Percentiles rank a stretch among this genome's conserved stretches.
phyloP scores from a whole-genome alignment of 2,888 invertebrate species.

The Drosophila mettleri region DNA sequence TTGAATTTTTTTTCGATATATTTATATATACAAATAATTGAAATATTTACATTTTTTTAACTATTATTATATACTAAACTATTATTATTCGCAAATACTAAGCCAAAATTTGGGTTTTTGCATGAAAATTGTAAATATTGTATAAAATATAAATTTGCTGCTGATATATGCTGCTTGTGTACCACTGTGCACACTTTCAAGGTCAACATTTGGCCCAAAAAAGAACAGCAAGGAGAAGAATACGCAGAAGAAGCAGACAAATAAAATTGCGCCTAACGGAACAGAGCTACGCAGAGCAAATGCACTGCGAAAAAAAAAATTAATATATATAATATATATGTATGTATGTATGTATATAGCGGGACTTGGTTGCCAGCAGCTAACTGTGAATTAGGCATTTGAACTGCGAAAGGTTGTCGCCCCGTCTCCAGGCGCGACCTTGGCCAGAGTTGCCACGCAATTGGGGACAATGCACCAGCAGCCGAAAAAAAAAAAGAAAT shows the following conservation, averaged over 20 bases:
- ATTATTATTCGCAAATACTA: no score
- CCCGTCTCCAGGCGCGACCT: conserved; percentile 56
- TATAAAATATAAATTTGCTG: background rate
- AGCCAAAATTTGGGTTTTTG: no score
- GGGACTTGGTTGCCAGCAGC: conserved; percentile 17
- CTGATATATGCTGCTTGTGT: background rate
- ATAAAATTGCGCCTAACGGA: conserved; percentile 8
- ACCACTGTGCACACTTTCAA: conserved; percentile 54
- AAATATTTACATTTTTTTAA: no score
- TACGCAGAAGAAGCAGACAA: background rate
- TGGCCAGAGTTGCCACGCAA: conserved; percentile 34
- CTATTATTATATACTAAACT: no score
- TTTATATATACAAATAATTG: no score
- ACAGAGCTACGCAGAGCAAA: conserved; percentile 8
- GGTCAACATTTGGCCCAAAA: conserved; percentile 60
- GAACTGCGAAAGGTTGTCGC: conserved; percentile 51
- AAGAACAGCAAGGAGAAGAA: background rate
- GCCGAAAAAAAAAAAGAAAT: conserved; percentile 13
- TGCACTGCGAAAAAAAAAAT: conserved; percentile 18
- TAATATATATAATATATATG: background rate
- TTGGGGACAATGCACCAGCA: conserved; percentile 43
- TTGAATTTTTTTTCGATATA: no score
- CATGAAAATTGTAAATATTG: no score
- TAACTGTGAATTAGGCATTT: conserved; percentile 53
- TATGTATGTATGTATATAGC: background rate